These are phyloP conservation scores for Lasioglossum zephyrum DNA, from an alignment of 2,888 invertebrate genomes.

Conservation along the genomic window DNA sequence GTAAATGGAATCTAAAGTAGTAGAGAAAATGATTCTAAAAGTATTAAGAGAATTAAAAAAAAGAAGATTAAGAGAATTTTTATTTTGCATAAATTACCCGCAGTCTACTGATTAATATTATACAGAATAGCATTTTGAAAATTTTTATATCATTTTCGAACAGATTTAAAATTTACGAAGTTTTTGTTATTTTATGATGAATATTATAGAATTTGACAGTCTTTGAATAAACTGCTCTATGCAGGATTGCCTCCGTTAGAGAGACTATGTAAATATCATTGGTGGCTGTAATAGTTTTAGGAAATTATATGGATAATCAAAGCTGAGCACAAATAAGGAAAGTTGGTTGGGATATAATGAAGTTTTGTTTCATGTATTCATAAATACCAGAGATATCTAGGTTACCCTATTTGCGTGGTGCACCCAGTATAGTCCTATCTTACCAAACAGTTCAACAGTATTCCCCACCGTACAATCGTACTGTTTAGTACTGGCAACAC, in stretches of 20 bases:
- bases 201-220: not conserved
- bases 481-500: conserved; percentile 6
- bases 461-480: not conserved
- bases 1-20: too few species aligned
- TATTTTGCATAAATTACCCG: too few species aligned
- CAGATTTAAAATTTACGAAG: not conserved
- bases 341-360: not conserved
- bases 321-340: not conserved
- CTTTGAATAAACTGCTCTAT: not conserved
- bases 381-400: not conserved
- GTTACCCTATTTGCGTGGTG: not conserved
- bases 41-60: too few species aligned
- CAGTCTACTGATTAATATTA: not conserved
- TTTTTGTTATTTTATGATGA: not conserved
- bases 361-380: not conserved
- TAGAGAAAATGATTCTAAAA: too few species aligned
- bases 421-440: conserved; percentile 8
- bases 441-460: conserved; percentile 10
- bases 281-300: too few species aligned
- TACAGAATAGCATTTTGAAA: not conserved
- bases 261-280: not conserved
- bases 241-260: too few species aligned
- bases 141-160: not conserved
- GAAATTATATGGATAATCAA: not conserved
- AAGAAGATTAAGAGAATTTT: too few species aligned